Base-by-base conservation (phyloP, 1,140 invertebrate genomes). In the Calycopis cecrops region DNA sequence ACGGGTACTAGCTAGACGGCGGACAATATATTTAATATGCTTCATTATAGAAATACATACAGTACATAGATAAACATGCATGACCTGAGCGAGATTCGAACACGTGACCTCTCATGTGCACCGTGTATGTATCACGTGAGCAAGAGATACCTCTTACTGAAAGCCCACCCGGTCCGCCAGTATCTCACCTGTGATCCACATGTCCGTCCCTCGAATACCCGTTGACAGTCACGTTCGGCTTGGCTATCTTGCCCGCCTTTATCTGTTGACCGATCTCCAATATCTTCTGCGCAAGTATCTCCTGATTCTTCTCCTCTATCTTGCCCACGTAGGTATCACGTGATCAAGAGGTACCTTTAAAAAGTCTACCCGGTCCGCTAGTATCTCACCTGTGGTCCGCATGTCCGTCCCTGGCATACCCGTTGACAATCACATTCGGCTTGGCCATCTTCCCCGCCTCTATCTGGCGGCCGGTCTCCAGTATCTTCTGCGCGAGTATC, bases 221-320 rank as follows among this genome's bases (percentile, higher is more conserved):
- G 58, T 88, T 88, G 35, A 88, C 82, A 38, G 81, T 76, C 2
- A 82, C 76, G 55, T 88, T 86, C 9, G 80, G 76, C 65, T 81
- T 85, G 35, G 75, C 60, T 47, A 91, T 90, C 76, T 94, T 93
- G 17, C 93, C 93, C 8, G 94, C 94, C 78, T 97, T 95, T 48
- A 96, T 94, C 80, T 96, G 94, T 0, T 95, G 88, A 3, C 95
- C 95, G 0, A 94, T 96, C 79, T 97, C 95, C 12, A 97, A 83
- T 59, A 97, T 96, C 74, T 97, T 97, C 77, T 95, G 93, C 0
- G 95, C 95, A 10, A 97, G 79, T 40, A 96, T 91, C 81, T 97
- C 95, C 0, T 95, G 96, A 89, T 97, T 96, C 68, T 96, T 95
- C 69, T 97, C 96, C 69, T 96, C 94, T 57, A 97, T 97, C 80